Evolutionary conservation across 2,113 vertebrate genomes (phyloP).

Genomic region (Varanus salvator): DNA sequence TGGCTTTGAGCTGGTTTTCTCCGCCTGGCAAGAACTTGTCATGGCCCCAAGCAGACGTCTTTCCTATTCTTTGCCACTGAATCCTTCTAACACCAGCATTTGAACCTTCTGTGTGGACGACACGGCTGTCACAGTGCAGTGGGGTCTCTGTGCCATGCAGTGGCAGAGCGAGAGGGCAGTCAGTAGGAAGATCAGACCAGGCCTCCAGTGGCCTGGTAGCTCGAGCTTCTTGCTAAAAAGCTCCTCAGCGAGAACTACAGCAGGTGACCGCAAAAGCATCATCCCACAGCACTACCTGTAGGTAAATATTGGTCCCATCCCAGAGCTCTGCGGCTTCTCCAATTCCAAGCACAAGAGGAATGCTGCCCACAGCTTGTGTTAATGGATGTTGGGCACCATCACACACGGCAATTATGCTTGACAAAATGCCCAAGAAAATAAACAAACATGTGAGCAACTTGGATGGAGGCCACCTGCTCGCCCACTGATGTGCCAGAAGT

Average conservation of each 20-base stretch:
- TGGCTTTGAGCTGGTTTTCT: not conserved
- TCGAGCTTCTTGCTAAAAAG: constrained; percentile 28
- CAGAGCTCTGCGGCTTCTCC: constrained; percentile 68
- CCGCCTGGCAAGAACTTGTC: not conserved
- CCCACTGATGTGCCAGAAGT: constrained; percentile 24
- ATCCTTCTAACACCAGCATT: not conserved
- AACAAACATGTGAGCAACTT: constrained; percentile 61
- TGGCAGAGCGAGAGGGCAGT: not conserved
- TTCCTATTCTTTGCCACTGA: not conserved
- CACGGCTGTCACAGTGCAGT: too few relatives aligned
- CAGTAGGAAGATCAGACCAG: not conserved
- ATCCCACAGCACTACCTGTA: constrained; percentile 42
- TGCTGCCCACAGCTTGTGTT: constrained; percentile 75
- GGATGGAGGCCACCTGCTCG: constrained; percentile 64
- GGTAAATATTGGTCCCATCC: constrained; percentile 49
- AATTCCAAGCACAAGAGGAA: constrained; percentile 70
- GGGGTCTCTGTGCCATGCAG: not conserved
- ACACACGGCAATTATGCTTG: constrained; percentile 71
- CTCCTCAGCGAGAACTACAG: constrained; percentile 39
- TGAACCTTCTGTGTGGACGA: not conserved
- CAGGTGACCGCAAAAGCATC: constrained; percentile 34
- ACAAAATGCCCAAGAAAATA: constrained; percentile 75
- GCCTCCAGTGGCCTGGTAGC: constrained; percentile 27
- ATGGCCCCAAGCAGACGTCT: not conserved
- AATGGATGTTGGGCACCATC: constrained; percentile 77